Percentiles rank a stretch among this genome's conserved stretches.
Conservation (phyloP, 2,797 vertebrate genomes). For the Micromesistius poutassou region DNA sequence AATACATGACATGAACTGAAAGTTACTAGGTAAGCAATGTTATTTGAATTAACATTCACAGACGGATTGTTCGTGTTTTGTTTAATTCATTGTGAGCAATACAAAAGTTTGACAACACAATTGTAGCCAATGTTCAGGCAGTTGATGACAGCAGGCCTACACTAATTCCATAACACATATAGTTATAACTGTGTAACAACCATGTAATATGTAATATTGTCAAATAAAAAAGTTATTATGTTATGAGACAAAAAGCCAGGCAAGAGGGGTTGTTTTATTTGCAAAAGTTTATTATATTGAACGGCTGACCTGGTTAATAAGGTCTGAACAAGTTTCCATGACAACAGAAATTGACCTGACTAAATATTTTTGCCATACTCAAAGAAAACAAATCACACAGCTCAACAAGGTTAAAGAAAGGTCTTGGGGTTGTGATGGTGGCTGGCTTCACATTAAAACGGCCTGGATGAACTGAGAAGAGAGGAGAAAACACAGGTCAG, state of each 20-base stretch:
- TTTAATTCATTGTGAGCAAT: neutral
- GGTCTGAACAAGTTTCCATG: neutral
- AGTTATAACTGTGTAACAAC: neutral
- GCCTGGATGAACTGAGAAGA: conserved; percentile 58
- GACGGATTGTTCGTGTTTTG: neutral
- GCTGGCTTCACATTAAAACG: conserved; percentile 49
- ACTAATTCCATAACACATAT: neutral
- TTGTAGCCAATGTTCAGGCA: neutral
- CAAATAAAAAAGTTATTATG: neutral
- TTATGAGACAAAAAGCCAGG: neutral
- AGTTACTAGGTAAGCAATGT: too few species aligned
- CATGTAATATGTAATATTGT: neutral
- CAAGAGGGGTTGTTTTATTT: neutral
- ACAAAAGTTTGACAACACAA: neutral
- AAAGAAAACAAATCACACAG: too few species aligned
- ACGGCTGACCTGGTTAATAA: neutral
- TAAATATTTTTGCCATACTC: too few species aligned
- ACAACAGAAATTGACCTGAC: too few species aligned
- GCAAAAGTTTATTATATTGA: neutral
- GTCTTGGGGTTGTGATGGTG: neutral
- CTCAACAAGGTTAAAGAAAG: neutral
- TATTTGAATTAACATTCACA: neutral
- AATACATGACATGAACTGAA: neutral
- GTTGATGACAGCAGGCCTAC: neutral
- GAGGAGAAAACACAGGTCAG: neutral